Evolutionary conservation across 53 echinoderm and acorn worm species (phyloP).

Genomic region (Actinopyga echinites): DNA sequence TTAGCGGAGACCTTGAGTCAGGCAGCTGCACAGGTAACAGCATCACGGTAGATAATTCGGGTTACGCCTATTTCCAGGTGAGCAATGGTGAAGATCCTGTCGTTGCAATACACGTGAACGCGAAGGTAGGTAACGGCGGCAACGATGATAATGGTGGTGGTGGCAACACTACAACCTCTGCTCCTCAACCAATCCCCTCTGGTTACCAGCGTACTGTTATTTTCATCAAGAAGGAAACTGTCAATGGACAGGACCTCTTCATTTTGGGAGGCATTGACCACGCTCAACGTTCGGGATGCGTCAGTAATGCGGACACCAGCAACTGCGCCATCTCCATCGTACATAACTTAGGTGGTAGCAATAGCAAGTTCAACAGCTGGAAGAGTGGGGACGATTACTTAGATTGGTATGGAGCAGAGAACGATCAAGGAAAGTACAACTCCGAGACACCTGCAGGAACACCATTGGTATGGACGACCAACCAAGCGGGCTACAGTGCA

Average conservation of each 20-base stretch:
- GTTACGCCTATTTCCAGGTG: constrained; percentile 63
- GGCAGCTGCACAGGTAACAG: constrained; percentile 63
- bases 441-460: constrained; percentile 52
- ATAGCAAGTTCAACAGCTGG: constrained; percentile 70
- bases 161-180: background rate
- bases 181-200: constrained; percentile 48
- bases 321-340: constrained; percentile 70
- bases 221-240: constrained; percentile 72
- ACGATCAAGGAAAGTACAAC: constrained; percentile 42
- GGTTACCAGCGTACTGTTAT: constrained; percentile 79
- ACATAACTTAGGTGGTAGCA: constrained; percentile 69
- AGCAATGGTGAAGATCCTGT: constrained; percentile 69
- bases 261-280: constrained; percentile 83
- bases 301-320: constrained; percentile 46
- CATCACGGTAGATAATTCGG: constrained; percentile 63
- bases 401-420: constrained; percentile 71
- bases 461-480: constrained; percentile 76
- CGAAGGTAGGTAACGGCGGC: constrained; percentile 40
- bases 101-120: constrained; percentile 81
- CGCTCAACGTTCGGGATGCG: constrained; percentile 63
- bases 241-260: constrained; percentile 73
- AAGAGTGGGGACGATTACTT: constrained; percentile 55
- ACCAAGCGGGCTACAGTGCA: constrained; percentile 42
- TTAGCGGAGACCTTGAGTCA: constrained; percentile 62
- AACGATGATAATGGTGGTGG: constrained; percentile 16